Evolutionary conservation across 2,113 vertebrate genomes (phyloP).

Genomic region (Stegastes partitus): DNA sequence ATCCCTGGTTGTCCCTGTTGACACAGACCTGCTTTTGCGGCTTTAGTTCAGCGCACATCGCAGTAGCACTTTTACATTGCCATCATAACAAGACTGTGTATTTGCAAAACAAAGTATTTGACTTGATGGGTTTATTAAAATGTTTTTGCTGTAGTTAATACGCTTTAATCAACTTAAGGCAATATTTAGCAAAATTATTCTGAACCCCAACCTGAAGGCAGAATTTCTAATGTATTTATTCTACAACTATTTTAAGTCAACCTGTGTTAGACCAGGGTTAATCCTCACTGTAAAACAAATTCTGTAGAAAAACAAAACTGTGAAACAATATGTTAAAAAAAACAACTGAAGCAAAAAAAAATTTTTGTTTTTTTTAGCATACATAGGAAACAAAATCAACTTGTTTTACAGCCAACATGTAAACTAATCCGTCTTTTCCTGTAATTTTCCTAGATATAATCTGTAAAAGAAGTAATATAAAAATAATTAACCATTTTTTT

Average conservation of each 20-base stretch:
- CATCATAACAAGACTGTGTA: background rate
- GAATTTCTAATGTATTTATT: background rate
- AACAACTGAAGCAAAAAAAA: too few relatives aligned
- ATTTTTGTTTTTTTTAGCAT: too few relatives aligned
- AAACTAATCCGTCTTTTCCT: too few relatives aligned
- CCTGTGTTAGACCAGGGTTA: background rate
- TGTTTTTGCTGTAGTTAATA: background rate
- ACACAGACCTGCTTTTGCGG: background rate
- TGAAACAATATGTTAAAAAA: too few relatives aligned
- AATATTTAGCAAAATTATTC: too few relatives aligned
- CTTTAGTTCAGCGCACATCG: background rate
- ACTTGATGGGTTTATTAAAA: background rate
- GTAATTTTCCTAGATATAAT: too few relatives aligned
- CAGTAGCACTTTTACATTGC: background rate
- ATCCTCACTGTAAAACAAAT: background rate
- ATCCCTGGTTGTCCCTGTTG: conserved; percentile 8
- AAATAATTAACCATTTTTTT: too few relatives aligned
- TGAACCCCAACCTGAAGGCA: background rate
- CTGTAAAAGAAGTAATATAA: too few relatives aligned
- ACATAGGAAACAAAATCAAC: too few relatives aligned
- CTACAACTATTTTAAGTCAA: background rate
- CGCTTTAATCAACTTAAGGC: too few relatives aligned
- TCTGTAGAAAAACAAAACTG: too few relatives aligned
- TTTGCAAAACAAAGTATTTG: background rate
- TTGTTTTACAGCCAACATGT: too few relatives aligned